Base-by-base conservation (phyloP, 2,888 invertebrate species). In the Entomobrya proxima region DNA sequence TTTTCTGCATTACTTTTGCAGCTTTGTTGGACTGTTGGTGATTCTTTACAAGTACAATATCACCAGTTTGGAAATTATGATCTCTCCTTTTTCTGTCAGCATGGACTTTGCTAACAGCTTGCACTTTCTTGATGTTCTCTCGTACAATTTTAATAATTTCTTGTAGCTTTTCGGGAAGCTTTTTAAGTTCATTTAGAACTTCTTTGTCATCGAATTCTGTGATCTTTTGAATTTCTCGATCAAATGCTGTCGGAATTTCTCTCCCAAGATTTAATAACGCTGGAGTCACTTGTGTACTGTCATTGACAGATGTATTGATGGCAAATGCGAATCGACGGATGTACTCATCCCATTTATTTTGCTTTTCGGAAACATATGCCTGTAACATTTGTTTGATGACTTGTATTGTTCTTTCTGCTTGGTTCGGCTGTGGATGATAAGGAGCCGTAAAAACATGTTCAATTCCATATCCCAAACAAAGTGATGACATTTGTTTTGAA, bases 391-490 rank as follows among this genome's bases (percentile, higher is more conserved):
- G 37, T 47, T 85, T 82, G 9, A 88, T 15, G 11, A 86, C 72
- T 18, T 76, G 35, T 18, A 86, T 88, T 0, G 50, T 69, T 32
- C 85, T 52, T 52, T 88, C 87, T 11, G 87, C 77, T 18, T 35
- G 40, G 61, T 88, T 88, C 0, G 74, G 50, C n/a, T n/a, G n/a
- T n/a, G n/a, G n/a, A n/a, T n/a, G n/a, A n/a, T n/a, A n/a, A n/a
- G n/a, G n/a, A n/a, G 55, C 77, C 6, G 79, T 78, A 18, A 50
- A 40, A 13, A 44, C n/a, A 37, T 85, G 83, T 2, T 52, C 24
- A 2, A 88, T 69, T 11, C 58, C 69, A 85, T 87, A 88, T 0
- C 74, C 40, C 13, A 55, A 21, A 32, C 88, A 88, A 15, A 88
- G 44, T n/a, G 40, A 67, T 30, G 72, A 40, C 35, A 88, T 58